phyloP scores from a whole-genome alignment of 2,888 invertebrate genomes.

The Glyphotaelius pellucidus region DNA sequence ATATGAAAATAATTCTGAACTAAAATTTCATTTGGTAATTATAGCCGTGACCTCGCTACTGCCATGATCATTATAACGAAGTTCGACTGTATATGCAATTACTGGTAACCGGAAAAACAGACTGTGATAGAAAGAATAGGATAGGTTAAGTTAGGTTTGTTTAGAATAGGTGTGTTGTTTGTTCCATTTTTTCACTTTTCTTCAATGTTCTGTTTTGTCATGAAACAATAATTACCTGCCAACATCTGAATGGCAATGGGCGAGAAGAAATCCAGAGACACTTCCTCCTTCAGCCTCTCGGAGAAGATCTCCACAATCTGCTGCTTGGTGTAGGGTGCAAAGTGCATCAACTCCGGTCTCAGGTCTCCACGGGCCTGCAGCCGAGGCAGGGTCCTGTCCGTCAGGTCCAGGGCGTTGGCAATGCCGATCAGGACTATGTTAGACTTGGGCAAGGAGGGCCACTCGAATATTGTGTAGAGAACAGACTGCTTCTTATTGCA shows the following conservation, averaged over 20 bases:
- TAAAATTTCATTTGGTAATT: no score
- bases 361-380: slow-evolving; percentile 87
- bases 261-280: slow-evolving; percentile 85
- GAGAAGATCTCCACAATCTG: slow-evolving; percentile 93
- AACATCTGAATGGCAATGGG: slow-evolving; percentile 92
- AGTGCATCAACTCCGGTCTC: slow-evolving; percentile 89
- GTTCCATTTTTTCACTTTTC: no score
- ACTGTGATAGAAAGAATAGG: no score
- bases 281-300: slow-evolving; percentile 84
- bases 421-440: slow-evolving; percentile 91
- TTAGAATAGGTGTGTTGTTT: no score
- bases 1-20: no score
- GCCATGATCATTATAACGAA: no score
- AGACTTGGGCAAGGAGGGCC: slow-evolving; percentile 86
- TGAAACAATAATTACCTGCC: slow-evolving; percentile 78
- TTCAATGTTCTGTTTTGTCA: no score
- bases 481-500: slow-evolving; percentile 90
- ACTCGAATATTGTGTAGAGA: slow-evolving; percentile 95
- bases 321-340: slow-evolving; percentile 93
- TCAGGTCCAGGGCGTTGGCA: slow-evolving; percentile 96
- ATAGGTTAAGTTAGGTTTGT: no score
- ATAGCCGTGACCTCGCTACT: no score
- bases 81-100: no score
- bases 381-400: slow-evolving; percentile 91
- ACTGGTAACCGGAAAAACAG: no score